These are phyloP conservation scores for Sycobia sp. DNA, from an alignment of 1,140 invertebrate species.

Conservation along the genomic window DNA sequence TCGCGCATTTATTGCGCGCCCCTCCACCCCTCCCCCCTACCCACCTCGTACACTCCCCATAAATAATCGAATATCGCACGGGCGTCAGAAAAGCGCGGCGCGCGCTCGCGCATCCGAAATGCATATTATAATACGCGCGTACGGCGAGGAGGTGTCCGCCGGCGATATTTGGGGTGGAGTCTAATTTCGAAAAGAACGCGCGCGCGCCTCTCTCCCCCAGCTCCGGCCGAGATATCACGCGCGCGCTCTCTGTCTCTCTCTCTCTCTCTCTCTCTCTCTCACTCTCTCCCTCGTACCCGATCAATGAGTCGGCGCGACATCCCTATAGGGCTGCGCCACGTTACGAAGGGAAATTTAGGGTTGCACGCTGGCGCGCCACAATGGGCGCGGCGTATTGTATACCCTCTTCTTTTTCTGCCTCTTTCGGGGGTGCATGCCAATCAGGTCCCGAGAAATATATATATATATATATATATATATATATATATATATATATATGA, in stretches of 20 bases:
- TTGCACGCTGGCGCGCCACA: conserved; percentile 41
- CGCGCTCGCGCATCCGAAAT: background rate
- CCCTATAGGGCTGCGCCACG: no score
- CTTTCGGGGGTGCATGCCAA: conserved; percentile 48
- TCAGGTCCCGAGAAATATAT: conserved; percentile 42
- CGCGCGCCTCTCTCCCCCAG: background rate
- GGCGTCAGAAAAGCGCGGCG: conserved; percentile 29
- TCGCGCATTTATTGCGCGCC: no score
- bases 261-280: no score
- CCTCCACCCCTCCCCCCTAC: background rate
- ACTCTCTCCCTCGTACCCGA: no score
- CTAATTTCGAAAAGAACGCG: conserved; percentile 3
- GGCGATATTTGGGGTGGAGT: conserved; percentile 37
- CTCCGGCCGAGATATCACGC: no score
- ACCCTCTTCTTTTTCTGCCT: background rate
- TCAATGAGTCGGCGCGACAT: no score
- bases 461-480: no score
- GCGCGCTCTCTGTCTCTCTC: no score
- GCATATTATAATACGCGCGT: no score
- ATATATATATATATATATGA: no score
- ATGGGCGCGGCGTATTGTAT: conserved; percentile 12
- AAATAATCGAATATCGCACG: conserved; percentile 31
- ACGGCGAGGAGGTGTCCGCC: background rate
- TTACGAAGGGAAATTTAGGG: conserved; percentile 38
- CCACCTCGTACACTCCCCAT: background rate